Base-by-base conservation (phyloP, 2,113 vertebrate genomes). In the Eulemur macaco region DNA sequence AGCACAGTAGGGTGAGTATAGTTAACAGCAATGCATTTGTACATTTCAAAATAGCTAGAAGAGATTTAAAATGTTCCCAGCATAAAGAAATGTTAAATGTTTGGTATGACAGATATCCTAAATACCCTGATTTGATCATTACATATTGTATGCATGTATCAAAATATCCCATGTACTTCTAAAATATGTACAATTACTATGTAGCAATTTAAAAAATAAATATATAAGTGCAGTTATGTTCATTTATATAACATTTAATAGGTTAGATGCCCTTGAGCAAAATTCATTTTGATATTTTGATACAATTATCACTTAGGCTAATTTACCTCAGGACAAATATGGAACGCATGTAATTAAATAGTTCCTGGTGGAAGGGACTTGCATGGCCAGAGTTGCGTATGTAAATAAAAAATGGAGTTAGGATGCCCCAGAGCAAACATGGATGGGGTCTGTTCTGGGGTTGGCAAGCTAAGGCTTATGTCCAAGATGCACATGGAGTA, bases 311-410 rank as follows among this genome's bases (percentile, higher is more conserved):
- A 66, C 8, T 23, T 81, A 77, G 17, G 58, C 39, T 66, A 68
- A 77, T 73, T 92, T 76, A 73, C 52, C 31, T 94, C 54, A 86
- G 58, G 68, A 64, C 54, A 69, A 86, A 88, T 47, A 78, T 3
- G 7, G 37, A 47, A 34, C 66, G 25, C 11, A 64, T 42, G 8
- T 17, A 60, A 80, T 63, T 82, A 80, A 71, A 54, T 54, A 82
- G 42, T 14, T 87, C 7, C 34, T 34, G 39, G 50, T 76, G 54
- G 73, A 54, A 88, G 29, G 4, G 29, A 8, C 9, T 84, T 82
- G 18, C 68, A 56, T 21, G 25, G 69, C 27, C 12, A 42, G 60
- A 88, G 34, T 1, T 87, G 18, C 17, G 29, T 17, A 50, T 23
- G 13, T 80, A 50, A 25, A 6, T 37, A 4, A 2, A 64, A 91